These are phyloP conservation scores for Parotocinclus haroldoi DNA, from an alignment of 2,797 vertebrate species.

Conservation along the genomic window DNA sequence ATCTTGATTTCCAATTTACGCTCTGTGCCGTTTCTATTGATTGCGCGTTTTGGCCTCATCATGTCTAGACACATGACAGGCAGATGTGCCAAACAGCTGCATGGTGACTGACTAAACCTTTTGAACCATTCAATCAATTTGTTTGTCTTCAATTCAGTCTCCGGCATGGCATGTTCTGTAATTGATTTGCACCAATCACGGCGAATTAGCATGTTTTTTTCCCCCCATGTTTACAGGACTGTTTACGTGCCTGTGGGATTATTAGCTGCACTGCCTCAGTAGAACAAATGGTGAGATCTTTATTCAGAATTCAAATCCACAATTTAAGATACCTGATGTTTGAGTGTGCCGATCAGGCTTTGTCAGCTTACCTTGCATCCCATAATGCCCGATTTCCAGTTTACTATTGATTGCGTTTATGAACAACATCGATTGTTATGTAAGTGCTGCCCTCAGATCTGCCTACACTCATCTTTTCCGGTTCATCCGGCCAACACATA, in stretches of 20 bases:
- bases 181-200: conserved; percentile 43
- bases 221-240: conserved; percentile 22
- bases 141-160: conserved; percentile 45
- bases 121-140: conserved; percentile 47
- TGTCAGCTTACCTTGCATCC: no score
- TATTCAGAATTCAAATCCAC: no score
- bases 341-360: no score
- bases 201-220: conserved; percentile 50
- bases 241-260: background rate
- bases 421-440: no score
- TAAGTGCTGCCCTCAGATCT: no score
- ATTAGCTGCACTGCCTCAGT: conserved; percentile 4
- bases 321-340: no score
- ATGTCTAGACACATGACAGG: conserved; percentile 6
- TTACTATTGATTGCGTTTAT: no score
- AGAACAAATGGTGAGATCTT: no score
- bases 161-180: conserved; percentile 21
- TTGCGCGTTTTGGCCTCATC: conserved; percentile 8
- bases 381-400: no score
- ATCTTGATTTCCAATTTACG: background rate
- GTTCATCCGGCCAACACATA: no score
- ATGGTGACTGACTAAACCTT: conserved; percentile 29
- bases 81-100: conserved; percentile 47
- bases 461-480: no score
- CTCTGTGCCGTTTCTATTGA: conserved; percentile 4